Evolutionary conservation across 2,797 vertebrate species (phyloP).

Genomic region (Mus spretus): DNA sequence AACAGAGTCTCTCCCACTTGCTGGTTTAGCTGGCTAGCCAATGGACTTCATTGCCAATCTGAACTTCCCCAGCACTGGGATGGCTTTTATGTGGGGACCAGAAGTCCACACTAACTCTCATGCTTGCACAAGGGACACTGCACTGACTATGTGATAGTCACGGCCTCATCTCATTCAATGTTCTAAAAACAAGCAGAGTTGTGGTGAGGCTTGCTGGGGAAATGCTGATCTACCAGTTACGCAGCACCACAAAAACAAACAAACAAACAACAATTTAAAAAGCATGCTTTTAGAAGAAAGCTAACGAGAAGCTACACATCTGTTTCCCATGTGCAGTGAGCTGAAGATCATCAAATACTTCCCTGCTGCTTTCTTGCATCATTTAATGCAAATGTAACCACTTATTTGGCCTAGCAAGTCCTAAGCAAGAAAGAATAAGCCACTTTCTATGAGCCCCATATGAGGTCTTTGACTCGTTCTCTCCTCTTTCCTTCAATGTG

Average conservation of each 20-base stretch:
- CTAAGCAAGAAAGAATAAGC: background rate
- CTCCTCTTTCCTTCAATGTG: constrained; percentile 14
- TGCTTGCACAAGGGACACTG: background rate
- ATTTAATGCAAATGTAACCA: background rate
- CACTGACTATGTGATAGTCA: background rate
- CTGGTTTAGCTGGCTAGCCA: background rate
- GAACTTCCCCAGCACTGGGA: background rate
- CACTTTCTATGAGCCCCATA: background rate
- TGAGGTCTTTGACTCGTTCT: background rate
- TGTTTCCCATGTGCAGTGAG: background rate
- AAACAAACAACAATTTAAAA: too few relatives aligned
- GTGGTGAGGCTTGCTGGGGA: background rate
- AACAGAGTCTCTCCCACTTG: background rate
- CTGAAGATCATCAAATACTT: background rate
- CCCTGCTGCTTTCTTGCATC: background rate
- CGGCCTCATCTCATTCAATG: background rate
- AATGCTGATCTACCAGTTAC: too few relatives aligned
- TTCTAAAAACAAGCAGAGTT: background rate
- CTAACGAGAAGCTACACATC: background rate
- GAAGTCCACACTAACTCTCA: background rate
- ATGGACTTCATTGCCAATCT: background rate
- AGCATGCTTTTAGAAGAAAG: background rate
- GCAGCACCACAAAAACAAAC: background rate
- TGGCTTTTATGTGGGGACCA: background rate
- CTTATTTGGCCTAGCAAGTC: background rate